Conservation (phyloP, 2,888 invertebrate species). For the Branchinecta sandiegonensis region DNA sequence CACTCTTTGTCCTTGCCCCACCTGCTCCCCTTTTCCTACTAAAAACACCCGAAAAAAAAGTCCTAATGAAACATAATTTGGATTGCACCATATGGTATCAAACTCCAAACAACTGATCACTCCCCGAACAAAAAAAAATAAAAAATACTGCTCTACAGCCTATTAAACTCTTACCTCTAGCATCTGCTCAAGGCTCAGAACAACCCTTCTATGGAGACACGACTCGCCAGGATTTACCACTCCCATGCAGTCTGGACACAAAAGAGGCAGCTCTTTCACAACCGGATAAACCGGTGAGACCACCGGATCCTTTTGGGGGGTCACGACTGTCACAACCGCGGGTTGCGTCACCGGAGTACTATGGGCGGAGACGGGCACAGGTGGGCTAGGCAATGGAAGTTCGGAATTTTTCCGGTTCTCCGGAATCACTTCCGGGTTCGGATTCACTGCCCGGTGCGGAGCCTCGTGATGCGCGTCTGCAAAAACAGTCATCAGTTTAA, state of each 20-base stretch:
- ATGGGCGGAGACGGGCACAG: not conserved
- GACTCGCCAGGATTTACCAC: not conserved
- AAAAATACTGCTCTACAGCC: too few relatives aligned
- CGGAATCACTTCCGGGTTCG: not conserved
- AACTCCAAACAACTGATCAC: too few relatives aligned
- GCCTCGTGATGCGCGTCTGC: not conserved
- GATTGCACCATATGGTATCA: too few relatives aligned
- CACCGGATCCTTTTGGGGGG: not conserved
- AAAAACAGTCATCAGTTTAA: not conserved
- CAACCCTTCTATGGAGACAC: conserved; percentile 29
- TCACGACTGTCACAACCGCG: not conserved
- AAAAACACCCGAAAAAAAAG: too few relatives aligned
- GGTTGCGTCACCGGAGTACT: not conserved
- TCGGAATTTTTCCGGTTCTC: not conserved
- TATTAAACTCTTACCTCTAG: conserved; percentile 46
- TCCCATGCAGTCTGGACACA: conserved; percentile 4
- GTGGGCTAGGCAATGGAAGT: not conserved
- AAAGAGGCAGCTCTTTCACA: not conserved
- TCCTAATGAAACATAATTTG: too few relatives aligned
- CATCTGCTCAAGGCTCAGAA: conserved; percentile 52
- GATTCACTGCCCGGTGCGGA: not conserved
- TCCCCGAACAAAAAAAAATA: too few relatives aligned
- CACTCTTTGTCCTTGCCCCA: too few relatives aligned
- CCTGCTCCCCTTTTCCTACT: too few relatives aligned
- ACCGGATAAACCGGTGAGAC: not conserved